Percentiles rank a stretch among this genome's conserved stretches.
Evolutionary conservation across 2,888 invertebrate genomes (phyloP).

Genomic region (Elysia crispata): DNA sequence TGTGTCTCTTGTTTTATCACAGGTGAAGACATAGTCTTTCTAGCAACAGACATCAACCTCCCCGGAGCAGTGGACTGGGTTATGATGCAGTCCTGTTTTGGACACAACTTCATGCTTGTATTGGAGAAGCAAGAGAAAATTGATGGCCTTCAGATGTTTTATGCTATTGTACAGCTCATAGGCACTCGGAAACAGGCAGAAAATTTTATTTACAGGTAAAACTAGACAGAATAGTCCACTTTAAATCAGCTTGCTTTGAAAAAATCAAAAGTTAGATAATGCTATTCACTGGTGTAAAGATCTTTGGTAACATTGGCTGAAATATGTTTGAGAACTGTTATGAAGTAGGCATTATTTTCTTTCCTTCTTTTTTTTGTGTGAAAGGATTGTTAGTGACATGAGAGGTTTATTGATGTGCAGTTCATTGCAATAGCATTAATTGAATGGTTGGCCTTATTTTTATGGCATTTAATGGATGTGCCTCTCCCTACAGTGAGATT

Average conservation of each 20-base stretch:
- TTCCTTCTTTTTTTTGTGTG: too few species aligned
- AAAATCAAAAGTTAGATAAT: too few species aligned
- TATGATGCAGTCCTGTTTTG: constrained; percentile 99
- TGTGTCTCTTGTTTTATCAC: constrained; percentile 11
- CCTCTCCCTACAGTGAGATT: too few species aligned
- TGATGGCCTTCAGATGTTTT: constrained; percentile 84
- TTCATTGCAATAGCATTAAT: too few species aligned
- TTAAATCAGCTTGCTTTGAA: too few species aligned
- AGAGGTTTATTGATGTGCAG: too few species aligned
- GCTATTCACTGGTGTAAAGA: background rate
- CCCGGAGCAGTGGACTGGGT: constrained; percentile 99
- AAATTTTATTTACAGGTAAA: constrained; percentile 94
- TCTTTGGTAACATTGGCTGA: background rate
- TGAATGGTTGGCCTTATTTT: too few species aligned
- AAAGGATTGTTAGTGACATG: too few species aligned
- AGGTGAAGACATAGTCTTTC: constrained; percentile 99
- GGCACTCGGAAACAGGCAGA: constrained; percentile 99
- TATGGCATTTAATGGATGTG: too few species aligned
- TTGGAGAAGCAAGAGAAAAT: constrained; percentile 93
- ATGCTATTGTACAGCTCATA: constrained; percentile 98
- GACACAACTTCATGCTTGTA: constrained; percentile 99
- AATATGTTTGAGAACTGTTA: background rate
- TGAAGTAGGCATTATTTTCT: too few species aligned
- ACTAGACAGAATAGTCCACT: too few species aligned
- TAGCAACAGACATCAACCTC: constrained; percentile 99